Evolutionary conservation across 2,888 invertebrate genomes (phyloP), one percentile per base, ranked within the genome.

Genomic region (Hemithea aestivaria): DNA sequence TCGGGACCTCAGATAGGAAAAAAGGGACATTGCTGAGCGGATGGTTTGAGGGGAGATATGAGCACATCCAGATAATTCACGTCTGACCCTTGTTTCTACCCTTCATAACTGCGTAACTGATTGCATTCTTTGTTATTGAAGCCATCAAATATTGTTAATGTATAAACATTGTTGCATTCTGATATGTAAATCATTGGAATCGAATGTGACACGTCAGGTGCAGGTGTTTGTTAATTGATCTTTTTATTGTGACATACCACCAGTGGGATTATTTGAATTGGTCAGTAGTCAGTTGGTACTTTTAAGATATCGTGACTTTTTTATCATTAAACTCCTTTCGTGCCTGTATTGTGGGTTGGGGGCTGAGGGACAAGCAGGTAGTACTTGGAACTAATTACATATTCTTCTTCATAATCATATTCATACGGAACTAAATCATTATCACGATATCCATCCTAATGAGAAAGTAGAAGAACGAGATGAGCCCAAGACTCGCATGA

Each of bases 81-180:
- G 16, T 16, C 67, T 60, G 68, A 72, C 70, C 76, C 79, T 66
- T 58, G 57, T 58, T 56, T 42, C 38, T 53, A 62, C 76, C 80
- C 78, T 71, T 68, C 66, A 72, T 70, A 76, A 67, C 66, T 58
- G 49, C 64, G 63, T 61, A 56, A 68, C 77, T 77, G 77, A 81
- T 80, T 80, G 66, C 72, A 77, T 80, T 77, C 80, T 66, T 76
- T 81, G 73, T 79, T 75, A 73, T 72, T 71, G 61, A 62, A 70
- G 55, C 58, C 62, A 66, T 37, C 66, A 71, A 76, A 72, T 72
- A 5, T 4, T 16, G 5, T 4, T 16, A 73, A 74, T 68, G 64
- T 59, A 63, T 62, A 72, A 73, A 76, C 66, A 71, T 51, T 60
- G 57, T 61, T 58, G 58, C 61, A 56, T 63, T 62, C 53, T 31